Base-by-base conservation (phyloP, 2,113 vertebrate genomes). In the Thomomys bottae region DNA sequence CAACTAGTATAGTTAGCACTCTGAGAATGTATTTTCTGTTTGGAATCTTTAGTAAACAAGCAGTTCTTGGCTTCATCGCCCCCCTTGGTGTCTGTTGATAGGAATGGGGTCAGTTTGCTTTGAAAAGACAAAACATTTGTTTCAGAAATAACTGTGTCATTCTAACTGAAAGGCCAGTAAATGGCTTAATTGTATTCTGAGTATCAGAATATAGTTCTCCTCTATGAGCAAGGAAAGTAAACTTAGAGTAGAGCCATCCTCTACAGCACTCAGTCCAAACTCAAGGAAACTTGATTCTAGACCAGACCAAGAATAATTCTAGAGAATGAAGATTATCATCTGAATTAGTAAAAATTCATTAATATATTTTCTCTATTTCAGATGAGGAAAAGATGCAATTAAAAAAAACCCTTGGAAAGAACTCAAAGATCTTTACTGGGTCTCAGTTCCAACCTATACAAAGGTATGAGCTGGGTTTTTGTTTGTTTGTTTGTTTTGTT, bases 101-200 rank as follows among this genome's bases (percentile, higher is more conserved):
- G 81, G 89, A 96, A 94, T 23, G n/a, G 78, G 77, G 78, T 93
- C 89, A 95, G 71, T 94, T 84, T 75, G 94, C 84, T 81, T 84
- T 91, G 88, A 91, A 94, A 91, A 96, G 61, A 95, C 92, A 94
- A 96, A 89, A 63, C 66, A 57, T 95, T 96, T 95, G 93, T 96
- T 91, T 61, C 61, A 84, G 88, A 89, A 95, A 89, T 91, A 95
- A 94, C 83, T 88, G 70, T 80, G 45, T 63, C 40, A 75, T 93
- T 88, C 59, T 90, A 90, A 83, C 38, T 87, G 91, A 92, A 95
- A 94, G 67, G 45, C 80, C 34, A 78, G 54, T 96, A 90, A 95
- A 93, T 95, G 80, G 45, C 67, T 83, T 93, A 82, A 94, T 96
- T 95, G 90, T 95, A 54, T 93, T 88, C 38, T 78, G 89, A 93